Conservation (phyloP, 2,888 invertebrate genomes). For the Melinopterus prodromus region DNA sequence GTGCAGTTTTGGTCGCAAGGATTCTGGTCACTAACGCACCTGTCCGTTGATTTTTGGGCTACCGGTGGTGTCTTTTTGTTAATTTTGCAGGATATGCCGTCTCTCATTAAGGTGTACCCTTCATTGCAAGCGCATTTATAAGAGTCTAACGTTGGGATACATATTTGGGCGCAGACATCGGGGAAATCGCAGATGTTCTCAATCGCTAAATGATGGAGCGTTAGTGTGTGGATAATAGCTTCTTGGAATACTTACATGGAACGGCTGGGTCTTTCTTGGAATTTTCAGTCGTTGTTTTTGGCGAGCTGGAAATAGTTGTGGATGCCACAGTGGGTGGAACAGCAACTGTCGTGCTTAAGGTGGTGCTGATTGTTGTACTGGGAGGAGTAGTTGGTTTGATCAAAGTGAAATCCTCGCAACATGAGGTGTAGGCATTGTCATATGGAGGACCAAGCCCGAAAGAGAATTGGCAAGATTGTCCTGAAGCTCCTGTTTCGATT, state of each 20-base stretch:
- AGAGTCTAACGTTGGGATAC: conserved; percentile 76
- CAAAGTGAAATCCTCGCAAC: conserved; percentile 64
- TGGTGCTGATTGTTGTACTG: conserved; percentile 40
- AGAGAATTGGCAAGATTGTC: conserved; percentile 65
- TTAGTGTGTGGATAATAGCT: not conserved
- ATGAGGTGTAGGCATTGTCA: conserved; percentile 69
- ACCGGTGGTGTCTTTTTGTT: conserved; percentile 51
- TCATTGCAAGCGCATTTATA: conserved; percentile 75
- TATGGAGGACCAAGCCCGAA: conserved; percentile 66
- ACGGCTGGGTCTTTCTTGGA: conserved; percentile 15
- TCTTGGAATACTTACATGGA: conserved; percentile 32
- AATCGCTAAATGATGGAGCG: conserved; percentile 45
- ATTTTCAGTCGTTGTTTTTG: conserved; percentile 33
- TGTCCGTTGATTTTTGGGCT: conserved; percentile 12
- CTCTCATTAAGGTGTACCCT: conserved; percentile 74
- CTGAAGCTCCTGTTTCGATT: conserved; percentile 66
- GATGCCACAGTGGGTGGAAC: conserved; percentile 38
- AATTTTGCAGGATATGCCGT: conserved; percentile 74
- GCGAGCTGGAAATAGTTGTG: conserved; percentile 37
- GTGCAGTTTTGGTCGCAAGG: conserved; percentile 79
- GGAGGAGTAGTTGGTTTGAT: conserved; percentile 17
- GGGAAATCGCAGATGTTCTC: conserved; percentile 68
- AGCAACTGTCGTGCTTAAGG: conserved; percentile 43
- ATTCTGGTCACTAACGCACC: conserved; percentile 63
- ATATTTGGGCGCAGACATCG: conserved; percentile 79